Conservation (phyloP, 2,797 vertebrate genomes). For the Enteromius unitaeniatus region DNA sequence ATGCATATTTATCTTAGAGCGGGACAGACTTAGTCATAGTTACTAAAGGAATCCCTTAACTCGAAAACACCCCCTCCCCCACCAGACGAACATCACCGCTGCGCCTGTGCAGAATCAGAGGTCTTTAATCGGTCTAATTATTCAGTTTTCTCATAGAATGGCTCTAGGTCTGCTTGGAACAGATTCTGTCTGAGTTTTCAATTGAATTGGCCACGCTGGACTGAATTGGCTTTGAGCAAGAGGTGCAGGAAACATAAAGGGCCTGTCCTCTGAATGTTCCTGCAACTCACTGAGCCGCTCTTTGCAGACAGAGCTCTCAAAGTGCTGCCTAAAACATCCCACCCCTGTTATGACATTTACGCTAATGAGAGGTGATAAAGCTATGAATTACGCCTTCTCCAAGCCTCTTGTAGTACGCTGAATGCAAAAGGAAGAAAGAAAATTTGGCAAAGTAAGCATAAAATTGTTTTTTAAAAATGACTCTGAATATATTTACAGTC, state of each 20-base stretch:
- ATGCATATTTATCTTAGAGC: too few relatives aligned
- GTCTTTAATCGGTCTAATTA: conserved; percentile 57
- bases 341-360: conserved; percentile 55
- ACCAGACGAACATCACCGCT: conserved; percentile 13
- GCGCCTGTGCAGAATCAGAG: conserved; percentile 35
- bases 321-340: conserved; percentile 54
- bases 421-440: conserved; percentile 41
- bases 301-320: conserved; percentile 50
- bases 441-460: conserved; percentile 35
- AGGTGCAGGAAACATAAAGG: conserved; percentile 49
- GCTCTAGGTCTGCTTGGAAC: conserved; percentile 54
- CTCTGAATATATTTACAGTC: conserved; percentile 6
- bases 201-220: conserved; percentile 58
- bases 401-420: conserved; percentile 29
- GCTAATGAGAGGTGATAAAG: conserved; percentile 56
- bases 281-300: conserved; percentile 35
- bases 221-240: conserved; percentile 49
- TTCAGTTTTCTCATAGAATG: conserved; percentile 45
- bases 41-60: conserved; percentile 8
- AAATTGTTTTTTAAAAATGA: conserved; percentile 11
- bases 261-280: conserved; percentile 41
- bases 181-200: conserved; percentile 64
- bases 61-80: conserved; percentile 4
- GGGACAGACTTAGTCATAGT: conserved; percentile 41
- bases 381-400: conserved; percentile 35